Base-by-base conservation (phyloP, 2,797 vertebrate species). In the Erithacus rubecula region DNA sequence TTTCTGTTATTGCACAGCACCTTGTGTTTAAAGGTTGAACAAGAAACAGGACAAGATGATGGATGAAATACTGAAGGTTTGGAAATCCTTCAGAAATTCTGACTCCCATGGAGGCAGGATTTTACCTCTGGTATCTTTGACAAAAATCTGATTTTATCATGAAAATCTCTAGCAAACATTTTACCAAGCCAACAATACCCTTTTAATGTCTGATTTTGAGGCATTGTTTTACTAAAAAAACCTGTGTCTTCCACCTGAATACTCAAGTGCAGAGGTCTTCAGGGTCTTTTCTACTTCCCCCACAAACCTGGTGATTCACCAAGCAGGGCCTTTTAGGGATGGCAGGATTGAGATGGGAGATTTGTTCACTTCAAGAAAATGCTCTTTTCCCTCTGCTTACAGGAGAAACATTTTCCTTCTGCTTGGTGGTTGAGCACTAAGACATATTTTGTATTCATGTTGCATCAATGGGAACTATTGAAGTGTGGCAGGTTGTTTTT, bases 401-500 rank as follows among this genome's bases (percentile, higher is more conserved):
- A 87, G 41, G 19, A 94, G 37, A 90, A 90, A 80, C 11, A 27
- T 87, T 93, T 91, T 80, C 53, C 16, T 82, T 83, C 39, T 37
- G 3, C 41, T 87, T 83, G 43, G 29, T 60, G 47, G 19, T 12
- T 46, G 53, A 83, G 69, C 84, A 59, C 39, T 37, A 37, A 91
- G 91, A 65, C 1, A 3, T 80, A 22, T 92, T 95, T 91, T 91
- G 32, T 71, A 89, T 95, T 97, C 88, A 52, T 49, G 17, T 74
- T 75, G 62, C 87, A 68, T 88, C 82, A 90, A 37, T 65, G n/a
- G 32, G 60, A 94, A 29, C 37, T 83, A 78, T 8, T 88, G 88
- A 93, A 92, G 78, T 32, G 62, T 77, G 75, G 14, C 83, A 47
- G 58, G 53, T 29, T 81, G 87, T 93, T 94, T 95, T 96, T 80